phyloP scores from a whole-genome alignment of 2,888 invertebrate genomes.

The Lochmaea capreae region DNA sequence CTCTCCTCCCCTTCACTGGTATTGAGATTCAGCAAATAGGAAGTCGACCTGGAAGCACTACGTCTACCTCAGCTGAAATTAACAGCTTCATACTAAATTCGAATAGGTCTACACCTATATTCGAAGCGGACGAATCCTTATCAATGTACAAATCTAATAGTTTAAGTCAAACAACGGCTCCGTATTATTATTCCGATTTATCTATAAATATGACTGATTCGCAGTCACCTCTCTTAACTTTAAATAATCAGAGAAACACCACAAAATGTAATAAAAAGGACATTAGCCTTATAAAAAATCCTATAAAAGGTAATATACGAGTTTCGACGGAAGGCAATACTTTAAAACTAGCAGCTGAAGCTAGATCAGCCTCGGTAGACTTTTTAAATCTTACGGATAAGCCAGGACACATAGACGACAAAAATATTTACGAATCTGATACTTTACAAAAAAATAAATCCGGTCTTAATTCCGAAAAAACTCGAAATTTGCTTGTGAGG shows the following conservation, averaged over 20 bases:
- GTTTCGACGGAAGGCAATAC: conserved; percentile 55
- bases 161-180: conserved; percentile 71
- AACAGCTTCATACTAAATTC: conserved; percentile 57
- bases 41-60: conserved; percentile 56
- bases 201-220: conserved; percentile 62
- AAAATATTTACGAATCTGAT: conserved; percentile 79
- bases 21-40: conserved; percentile 56
- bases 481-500: conserved; percentile 63
- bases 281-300: conserved; percentile 80
- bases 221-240: conserved; percentile 58
- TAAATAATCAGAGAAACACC: conserved; percentile 81
- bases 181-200: conserved; percentile 88
- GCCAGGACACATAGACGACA: conserved; percentile 73
- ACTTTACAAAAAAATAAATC: conserved; percentile 70
- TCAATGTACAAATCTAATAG: conserved; percentile 50
- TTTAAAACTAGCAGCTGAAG: conserved; percentile 70
- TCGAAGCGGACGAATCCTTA: conserved; percentile 49
- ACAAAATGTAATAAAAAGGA: conserved; percentile 72
- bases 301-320: conserved; percentile 67
- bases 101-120: conserved; percentile 57
- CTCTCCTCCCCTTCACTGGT: conserved; percentile 49
- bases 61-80: conserved; percentile 59
- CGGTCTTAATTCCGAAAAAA: conserved; percentile 47
- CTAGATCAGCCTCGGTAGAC: conserved; percentile 75
- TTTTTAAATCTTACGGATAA: conserved; percentile 76